phyloP scores from a whole-genome alignment of 2,797 vertebrate species.

The Danio tinwini region DNA sequence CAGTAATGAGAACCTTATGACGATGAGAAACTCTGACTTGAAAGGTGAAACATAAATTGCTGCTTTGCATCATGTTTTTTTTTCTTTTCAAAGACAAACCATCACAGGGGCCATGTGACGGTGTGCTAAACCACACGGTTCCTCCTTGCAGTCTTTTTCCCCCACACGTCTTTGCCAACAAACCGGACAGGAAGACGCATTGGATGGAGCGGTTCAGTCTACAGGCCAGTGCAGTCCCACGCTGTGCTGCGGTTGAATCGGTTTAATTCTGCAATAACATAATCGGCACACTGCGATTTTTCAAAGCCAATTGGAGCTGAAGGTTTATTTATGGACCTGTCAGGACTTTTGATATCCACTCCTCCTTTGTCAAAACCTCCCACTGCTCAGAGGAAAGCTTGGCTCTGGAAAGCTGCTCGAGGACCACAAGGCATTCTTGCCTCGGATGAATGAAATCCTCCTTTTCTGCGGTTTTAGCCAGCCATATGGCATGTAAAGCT shows the following conservation, averaged over 20 bases:
- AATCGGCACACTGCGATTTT: conserved; percentile 74
- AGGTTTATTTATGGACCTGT: conserved; percentile 82
- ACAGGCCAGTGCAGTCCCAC: conserved; percentile 24
- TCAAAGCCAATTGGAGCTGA: conserved; percentile 57
- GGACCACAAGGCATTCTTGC: conserved; percentile 69
- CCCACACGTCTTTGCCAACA: conserved; percentile 37
- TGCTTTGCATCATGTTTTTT: conserved; percentile 30
- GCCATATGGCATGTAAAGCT: conserved; percentile 72
- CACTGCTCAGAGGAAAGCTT: conserved; percentile 68
- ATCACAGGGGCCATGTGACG: neutral
- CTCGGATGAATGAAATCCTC: conserved; percentile 70
- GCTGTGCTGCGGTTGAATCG: conserved; percentile 36
- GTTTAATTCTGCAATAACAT: conserved; percentile 67
- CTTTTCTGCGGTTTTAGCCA: conserved; percentile 71
- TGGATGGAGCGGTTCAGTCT: conserved; percentile 23
- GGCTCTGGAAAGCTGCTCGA: conserved; percentile 73
- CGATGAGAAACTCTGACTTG: conserved; percentile 25
- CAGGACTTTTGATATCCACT: conserved; percentile 73
- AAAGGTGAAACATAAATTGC: conserved; percentile 35
- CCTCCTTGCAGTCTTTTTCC: conserved; percentile 10
- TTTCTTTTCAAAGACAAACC: conserved; percentile 10
- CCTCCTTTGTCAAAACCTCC: conserved; percentile 72
- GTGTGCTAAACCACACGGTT: neutral
- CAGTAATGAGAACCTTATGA: conserved; percentile 47
- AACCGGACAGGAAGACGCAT: conserved; percentile 26